Percentiles rank a stretch among this genome's conserved stretches.
Evolutionary conservation across 1,140 invertebrate genomes (phyloP).

Genomic region (Tetramorium parvispinum): DNA sequence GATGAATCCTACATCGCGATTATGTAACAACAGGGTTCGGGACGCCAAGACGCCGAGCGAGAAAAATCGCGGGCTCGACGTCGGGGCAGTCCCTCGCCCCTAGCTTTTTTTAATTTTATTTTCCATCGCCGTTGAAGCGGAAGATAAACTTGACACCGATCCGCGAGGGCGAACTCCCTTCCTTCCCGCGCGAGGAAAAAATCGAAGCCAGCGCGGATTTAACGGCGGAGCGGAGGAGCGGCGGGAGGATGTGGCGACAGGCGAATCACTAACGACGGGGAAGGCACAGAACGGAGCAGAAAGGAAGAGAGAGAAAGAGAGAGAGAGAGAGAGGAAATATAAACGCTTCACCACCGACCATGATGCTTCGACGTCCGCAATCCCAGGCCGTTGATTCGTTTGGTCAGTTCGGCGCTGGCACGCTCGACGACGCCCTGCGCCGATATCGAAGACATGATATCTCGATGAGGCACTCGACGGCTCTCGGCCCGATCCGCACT

Average conservation of each 20-base stretch:
- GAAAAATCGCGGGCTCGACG: conserved; percentile 9
- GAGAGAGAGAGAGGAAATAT: too few relatives aligned
- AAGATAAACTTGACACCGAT: conserved; percentile 54
- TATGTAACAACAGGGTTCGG: conserved; percentile 45
- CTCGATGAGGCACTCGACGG: conserved; percentile 51
- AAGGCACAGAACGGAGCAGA: too few relatives aligned
- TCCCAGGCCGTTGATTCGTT: conserved; percentile 94
- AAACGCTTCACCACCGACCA: conserved; percentile 71
- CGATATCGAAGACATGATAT: conserved; percentile 88
- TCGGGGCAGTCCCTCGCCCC: neutral
- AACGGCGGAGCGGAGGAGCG: neutral
- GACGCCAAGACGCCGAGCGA: neutral
- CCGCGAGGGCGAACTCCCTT: neutral
- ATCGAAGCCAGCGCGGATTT: conserved; percentile 20
- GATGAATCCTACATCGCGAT: conserved; percentile 27
- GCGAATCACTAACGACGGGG: too few relatives aligned
- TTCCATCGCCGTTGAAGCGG: conserved; percentile 14
- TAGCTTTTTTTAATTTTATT: conserved; percentile 34
- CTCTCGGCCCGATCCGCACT: conserved; percentile 32
- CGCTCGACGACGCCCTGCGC: conserved; percentile 94
- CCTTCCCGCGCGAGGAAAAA: neutral
- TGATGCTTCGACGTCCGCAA: conserved; percentile 89
- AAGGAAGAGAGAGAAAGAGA: neutral
- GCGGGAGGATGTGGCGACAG: neutral
- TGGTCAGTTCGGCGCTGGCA: conserved; percentile 94